Evolutionary conservation across 2,113 vertebrate genomes (phyloP).

Genomic region (Calidris pygmaea): DNA sequence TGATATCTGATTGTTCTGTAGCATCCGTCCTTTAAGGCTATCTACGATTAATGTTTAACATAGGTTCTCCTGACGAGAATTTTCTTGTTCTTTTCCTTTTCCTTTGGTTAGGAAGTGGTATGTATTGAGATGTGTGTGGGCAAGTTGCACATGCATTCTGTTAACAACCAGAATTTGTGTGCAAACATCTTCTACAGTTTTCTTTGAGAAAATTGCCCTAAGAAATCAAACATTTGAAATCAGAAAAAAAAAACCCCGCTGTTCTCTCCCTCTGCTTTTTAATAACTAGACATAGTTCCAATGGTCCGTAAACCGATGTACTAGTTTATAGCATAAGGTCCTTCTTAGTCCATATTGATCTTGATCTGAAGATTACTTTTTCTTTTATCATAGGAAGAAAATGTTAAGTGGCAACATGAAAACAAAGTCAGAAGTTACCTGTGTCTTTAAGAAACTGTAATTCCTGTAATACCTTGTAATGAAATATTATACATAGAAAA

Average conservation of each 20-base stretch:
- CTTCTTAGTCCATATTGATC: background rate
- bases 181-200: background rate
- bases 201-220: background rate
- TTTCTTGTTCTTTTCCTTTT: background rate
- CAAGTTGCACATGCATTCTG: background rate
- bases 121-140: background rate
- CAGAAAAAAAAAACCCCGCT: background rate
- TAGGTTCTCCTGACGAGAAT: background rate
- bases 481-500: background rate
- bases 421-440: background rate
- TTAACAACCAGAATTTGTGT: background rate
- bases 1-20: background rate
- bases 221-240: background rate
- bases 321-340: background rate
- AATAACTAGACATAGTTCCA: background rate
- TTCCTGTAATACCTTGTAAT: background rate
- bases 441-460: background rate
- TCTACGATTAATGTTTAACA: background rate
- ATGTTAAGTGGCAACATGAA: background rate
- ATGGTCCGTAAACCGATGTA: background rate
- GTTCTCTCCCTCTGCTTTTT: background rate
- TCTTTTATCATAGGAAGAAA: background rate
- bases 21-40: background rate
- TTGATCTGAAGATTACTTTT: background rate
- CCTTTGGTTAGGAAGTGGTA: background rate